Base-by-base conservation (phyloP, 2,113 vertebrate genomes). In the Ophiodon elongatus region DNA sequence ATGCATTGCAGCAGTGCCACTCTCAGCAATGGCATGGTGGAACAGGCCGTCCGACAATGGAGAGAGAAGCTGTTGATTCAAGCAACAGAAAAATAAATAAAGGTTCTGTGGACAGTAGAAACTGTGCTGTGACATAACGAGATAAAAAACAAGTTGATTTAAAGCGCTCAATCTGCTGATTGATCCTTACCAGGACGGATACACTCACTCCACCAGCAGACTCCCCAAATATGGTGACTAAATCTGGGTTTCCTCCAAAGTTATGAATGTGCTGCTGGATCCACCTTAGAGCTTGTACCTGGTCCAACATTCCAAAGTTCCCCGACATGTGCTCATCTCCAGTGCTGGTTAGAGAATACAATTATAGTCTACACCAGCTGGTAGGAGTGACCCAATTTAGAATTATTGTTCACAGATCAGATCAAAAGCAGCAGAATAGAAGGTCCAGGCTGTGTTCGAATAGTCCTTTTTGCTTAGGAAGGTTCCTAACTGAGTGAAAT, bases 241-340 rank as follows among this genome's bases (percentile, higher is more conserved):
- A 96, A 76, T 80, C 83, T 37, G 96, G 95, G 85, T 98, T 87
- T 77, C 97, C 97, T 87, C 97, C 97, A 86, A 98, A 98, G 85
- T 90, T 91, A 27, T 92, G 79, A 43, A 98, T 98, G 79, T 98
- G 97, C 84, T 97, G 91, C 89, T 97, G 96, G 71, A 97, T 81
- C 97, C 97, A 99, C 15, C 1, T 95, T 75, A 98, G 95, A 2
- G 97, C 97, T 5, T 96, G 92, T 11, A 99, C 73, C 92, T 99
- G 98, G 85, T 98, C 97, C 79, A 98, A 79, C 57, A 97, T 89
- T 0, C 96, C 97, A 90, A 95, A 96, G 95, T 99, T 99, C 1
- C 97, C 97, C 0, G 5, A 73, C 4, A 96, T 73, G 31, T 96
- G 92, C n/a, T 95, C 87, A 60, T 98, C 96, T 9, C 96, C 96